Base-by-base conservation (phyloP, 2,113 vertebrate genomes). In the Myocastor coypus region DNA sequence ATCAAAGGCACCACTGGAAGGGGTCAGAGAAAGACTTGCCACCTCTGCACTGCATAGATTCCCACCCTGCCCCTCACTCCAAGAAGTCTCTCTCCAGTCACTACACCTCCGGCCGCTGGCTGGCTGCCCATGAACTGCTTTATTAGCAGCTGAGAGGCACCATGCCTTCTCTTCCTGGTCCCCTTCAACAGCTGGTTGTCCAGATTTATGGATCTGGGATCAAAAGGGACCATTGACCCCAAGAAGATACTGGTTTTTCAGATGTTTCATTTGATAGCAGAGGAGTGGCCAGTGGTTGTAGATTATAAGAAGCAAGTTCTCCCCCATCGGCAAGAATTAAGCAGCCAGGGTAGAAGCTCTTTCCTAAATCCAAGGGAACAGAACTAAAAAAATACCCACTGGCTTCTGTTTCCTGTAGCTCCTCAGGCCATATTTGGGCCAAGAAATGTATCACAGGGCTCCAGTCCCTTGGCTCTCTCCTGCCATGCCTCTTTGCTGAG, bases 271-370 rank as follows among this genome's bases (percentile, higher is more conserved):
- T 78, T 84, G 59, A 59, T 57, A 13, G 82, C 84, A 89, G 71
- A 87, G 17, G 24, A 85, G 30, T 55, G 9, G 28, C 20, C 52
- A 81, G 69, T 30, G 83, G 50, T 28, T 81, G 71, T 87, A 63
- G 87, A 55, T 46, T 42, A 63, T 94, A 89, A 73, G 52, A 77
- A 77, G 24, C 26, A 63, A 91, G 34, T 75, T 94, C 50, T 89
- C 71, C 46, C 37, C 91, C 68, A 22, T 86, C 42, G 75, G 66
- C 75, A 61, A 96, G 63, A 87, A 82, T 0, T 59, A 40, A 40
- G 61, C 34, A 78, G 30, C 68, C 6, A 55, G 22, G 3, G 10
- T 37, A 80, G 40, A 46, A 63, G 80, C 71, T 46, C 77, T 42
- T 61, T 75, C 32, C 46, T 78, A 3, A 37, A 14, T n/a, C 24